Percentiles rank a stretch among this genome's conserved stretches.
Conservation (phyloP, 1,140 invertebrate genomes). For the Uloborus diversus region DNA sequence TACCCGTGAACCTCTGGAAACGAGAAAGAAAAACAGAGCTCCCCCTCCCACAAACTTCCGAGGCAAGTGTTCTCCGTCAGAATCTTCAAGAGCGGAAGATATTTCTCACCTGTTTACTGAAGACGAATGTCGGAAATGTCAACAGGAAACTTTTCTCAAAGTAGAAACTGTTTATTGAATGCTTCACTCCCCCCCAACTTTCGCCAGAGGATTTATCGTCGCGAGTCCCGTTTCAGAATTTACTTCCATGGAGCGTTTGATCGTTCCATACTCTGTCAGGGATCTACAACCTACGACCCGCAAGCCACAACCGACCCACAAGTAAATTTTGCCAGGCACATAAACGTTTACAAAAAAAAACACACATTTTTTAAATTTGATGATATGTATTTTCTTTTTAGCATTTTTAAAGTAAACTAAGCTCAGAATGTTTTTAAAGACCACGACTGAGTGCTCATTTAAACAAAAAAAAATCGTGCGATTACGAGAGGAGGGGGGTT, state of each 20-base stretch:
- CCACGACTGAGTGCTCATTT: too few species aligned
- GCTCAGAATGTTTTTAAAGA: too few species aligned
- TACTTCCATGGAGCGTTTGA: not conserved
- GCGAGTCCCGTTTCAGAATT: not conserved
- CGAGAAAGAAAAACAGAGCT: too few species aligned
- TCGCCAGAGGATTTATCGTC: not conserved
- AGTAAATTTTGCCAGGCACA: not conserved
- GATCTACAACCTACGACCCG: not conserved
- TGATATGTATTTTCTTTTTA: too few species aligned
- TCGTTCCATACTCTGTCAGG: not conserved
- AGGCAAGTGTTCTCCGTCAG: constrained; percentile 24
- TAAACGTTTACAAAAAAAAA: not conserved
- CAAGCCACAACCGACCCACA: not conserved
- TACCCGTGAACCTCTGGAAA: too few species aligned
- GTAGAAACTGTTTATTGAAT: constrained; percentile 49
- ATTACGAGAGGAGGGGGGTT: too few species aligned
- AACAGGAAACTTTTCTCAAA: constrained; percentile 30
- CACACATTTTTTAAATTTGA: too few species aligned
- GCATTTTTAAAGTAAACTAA: too few species aligned
- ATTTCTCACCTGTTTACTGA: constrained; percentile 29
- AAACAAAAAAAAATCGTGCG: too few species aligned
- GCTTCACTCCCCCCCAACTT: constrained; percentile 1
- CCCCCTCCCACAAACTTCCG: constrained; percentile 6
- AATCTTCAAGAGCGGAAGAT: constrained; percentile 3
- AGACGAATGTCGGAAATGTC: constrained; percentile 41